These are phyloP conservation scores for Dysdera silvatica DNA, from an alignment of 1,140 invertebrate species.

Conservation along the genomic window DNA sequence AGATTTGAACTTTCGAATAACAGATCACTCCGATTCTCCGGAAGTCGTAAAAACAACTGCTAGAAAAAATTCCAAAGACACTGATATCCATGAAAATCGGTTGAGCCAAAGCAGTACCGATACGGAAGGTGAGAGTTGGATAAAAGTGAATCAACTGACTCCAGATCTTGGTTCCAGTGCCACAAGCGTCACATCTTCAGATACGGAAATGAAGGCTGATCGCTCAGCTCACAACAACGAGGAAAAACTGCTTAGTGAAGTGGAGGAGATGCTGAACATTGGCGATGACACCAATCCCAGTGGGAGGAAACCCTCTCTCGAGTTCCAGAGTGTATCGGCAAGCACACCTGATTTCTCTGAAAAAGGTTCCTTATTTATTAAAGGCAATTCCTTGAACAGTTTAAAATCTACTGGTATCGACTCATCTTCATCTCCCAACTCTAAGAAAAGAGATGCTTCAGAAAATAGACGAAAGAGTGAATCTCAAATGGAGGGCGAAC, in stretches of 20 bases:
- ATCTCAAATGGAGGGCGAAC: too few species aligned
- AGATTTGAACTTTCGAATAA: too few species aligned
- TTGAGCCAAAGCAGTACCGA: constrained; percentile 19
- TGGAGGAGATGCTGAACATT: constrained; percentile 10
- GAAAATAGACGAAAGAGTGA: constrained; percentile 15
- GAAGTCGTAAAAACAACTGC: too few species aligned
- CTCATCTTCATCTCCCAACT: neutral
- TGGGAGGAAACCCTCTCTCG: constrained; percentile 3
- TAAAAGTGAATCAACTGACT: constrained; percentile 24
- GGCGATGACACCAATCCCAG: constrained; percentile 9
- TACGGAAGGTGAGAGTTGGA: constrained; percentile 25
- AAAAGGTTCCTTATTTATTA: too few species aligned
- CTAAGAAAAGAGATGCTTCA: neutral
- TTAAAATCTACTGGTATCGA: too few species aligned
- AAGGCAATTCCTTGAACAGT: too few species aligned
- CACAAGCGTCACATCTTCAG: constrained; percentile 16
- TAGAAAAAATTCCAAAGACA: constrained; percentile 19
- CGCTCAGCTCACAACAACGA: too few species aligned
- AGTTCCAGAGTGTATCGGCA: constrained; percentile 11
- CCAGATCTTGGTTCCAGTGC: constrained; percentile 24
- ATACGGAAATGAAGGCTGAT: constrained; percentile 6
- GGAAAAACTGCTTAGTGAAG: constrained; percentile 3
- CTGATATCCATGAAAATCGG: too few species aligned
- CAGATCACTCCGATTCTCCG: too few species aligned
- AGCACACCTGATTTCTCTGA: too few species aligned